Percentiles rank a stretch among this genome's conserved stretches.
phyloP scores from a whole-genome alignment of 2,888 invertebrate species.

The Papilio elwesi region DNA sequence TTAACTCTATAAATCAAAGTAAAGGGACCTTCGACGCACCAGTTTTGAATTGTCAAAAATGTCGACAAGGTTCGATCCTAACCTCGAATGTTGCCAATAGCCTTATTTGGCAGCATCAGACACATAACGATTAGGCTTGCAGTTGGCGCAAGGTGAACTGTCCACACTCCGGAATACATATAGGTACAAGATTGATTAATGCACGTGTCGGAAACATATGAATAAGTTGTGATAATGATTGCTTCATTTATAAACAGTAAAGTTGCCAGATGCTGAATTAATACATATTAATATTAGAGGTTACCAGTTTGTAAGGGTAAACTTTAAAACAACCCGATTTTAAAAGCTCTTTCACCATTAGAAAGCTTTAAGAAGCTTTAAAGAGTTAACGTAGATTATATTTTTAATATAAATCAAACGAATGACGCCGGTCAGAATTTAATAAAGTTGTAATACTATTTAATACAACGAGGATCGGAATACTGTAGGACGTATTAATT shows the following conservation, averaged over 20 bases:
- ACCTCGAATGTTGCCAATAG: slow-evolving; percentile 49
- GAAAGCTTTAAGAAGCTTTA: neutral
- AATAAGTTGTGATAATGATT: slow-evolving; percentile 4
- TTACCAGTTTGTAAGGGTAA: neutral
- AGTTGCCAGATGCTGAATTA: neutral
- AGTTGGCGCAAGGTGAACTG: slow-evolving; percentile 50
- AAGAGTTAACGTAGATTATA: too few relatives aligned
- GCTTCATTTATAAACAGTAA: slow-evolving; percentile 10
- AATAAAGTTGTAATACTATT: too few relatives aligned
- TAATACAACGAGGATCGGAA: neutral
- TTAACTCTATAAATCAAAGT: slow-evolving; percentile 2
- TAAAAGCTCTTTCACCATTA: neutral
- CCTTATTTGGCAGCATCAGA: slow-evolving; percentile 62
- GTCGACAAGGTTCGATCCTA: slow-evolving; percentile 30
- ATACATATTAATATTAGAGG: neutral
- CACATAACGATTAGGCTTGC: slow-evolving; percentile 52
- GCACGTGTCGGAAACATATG: slow-evolving; percentile 22
- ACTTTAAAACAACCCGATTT: neutral
- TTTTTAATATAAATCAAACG: too few relatives aligned
- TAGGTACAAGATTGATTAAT: slow-evolving; percentile 36
- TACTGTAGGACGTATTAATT: neutral
- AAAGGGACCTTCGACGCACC: slow-evolving; percentile 4
- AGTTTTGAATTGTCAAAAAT: slow-evolving; percentile 36
- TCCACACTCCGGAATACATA: slow-evolving; percentile 40
- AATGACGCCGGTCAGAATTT: too few relatives aligned